Base-by-base conservation (phyloP, 2,113 vertebrate genomes). In the Prolemur simus region DNA sequence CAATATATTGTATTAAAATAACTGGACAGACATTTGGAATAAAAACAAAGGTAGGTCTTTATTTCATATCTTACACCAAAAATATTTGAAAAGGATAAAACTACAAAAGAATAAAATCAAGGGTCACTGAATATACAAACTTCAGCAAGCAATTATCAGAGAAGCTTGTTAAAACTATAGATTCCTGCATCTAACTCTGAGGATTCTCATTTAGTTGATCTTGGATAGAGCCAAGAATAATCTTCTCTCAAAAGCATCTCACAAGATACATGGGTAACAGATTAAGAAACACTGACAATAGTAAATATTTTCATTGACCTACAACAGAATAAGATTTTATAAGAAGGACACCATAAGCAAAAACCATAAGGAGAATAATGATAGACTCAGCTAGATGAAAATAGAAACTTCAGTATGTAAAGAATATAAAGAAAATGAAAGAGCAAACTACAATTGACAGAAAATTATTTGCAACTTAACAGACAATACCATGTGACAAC, bases 281-380 rank as follows among this genome's bases (percentile, higher is more conserved):
- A 77, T 37, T 83, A 34, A 77, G n/a, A 94, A 92, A 90, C 39
- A 90, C 0, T 45, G 60, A 66, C 32, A 77, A 80, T 8, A 87
- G 29, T 76, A 82, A 94, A 56, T 80, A 76, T 25, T 91, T 87
- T 87, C 52, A 82, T 1, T 92, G 68, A 89, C 20, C 87, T 94
- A 29, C 39, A 81, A 34, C 4, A 74, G 45, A 90, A 80, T 47
- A 34, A 58, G 45, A 91, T 96, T 96, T 82, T 34, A 42, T n/a
- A 91, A 95, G 88, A 21, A 86, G 77, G 56, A 68, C 2, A 93
- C 12, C 49, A 84, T 91, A 96, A 71, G 5, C 42, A 93, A 97
- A 89, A 68, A 32, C 11, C 45, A 68, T 63, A 17, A 94, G 7
- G 45, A 71, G 58, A 49, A 74, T 15, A 1, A 37, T 64, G 45